Evolutionary conservation across 2,113 vertebrate species (phyloP).

Genomic region (Carettochelys insculpta): DNA sequence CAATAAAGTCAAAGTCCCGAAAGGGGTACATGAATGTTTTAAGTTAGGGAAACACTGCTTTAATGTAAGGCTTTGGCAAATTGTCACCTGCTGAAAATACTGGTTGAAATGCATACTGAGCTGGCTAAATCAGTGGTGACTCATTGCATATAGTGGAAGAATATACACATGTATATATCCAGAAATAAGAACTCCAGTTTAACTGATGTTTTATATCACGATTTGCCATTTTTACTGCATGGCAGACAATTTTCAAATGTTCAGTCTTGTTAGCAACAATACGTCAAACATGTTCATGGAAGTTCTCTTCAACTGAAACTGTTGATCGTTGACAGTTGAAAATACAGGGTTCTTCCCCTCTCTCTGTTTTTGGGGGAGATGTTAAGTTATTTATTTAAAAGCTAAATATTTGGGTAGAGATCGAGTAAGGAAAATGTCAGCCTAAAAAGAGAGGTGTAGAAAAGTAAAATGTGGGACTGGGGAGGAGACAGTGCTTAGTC

Average conservation of each 20-base stretch:
- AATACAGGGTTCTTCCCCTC: not conserved
- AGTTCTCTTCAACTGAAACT: constrained; percentile 17
- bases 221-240: constrained; percentile 15
- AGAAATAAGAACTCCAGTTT: not conserved
- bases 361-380: not conserved
- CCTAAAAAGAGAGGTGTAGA: not conserved
- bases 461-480: not conserved
- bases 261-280: constrained; percentile 7
- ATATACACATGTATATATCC: not conserved
- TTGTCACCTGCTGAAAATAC: not conserved
- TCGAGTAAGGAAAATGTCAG: not conserved
- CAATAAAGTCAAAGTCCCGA: too few relatives aligned
- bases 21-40: too few relatives aligned
- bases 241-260: constrained; percentile 26
- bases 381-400: not conserved
- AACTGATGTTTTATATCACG: constrained; percentile 1
- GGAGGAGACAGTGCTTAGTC: not conserved
- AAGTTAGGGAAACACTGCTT: too few relatives aligned
- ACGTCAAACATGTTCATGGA: not conserved
- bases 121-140: not conserved
- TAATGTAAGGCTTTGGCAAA: not conserved
- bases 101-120: not conserved
- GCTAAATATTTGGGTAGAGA: not conserved
- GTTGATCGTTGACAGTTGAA: constrained; percentile 14
- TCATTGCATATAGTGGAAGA: not conserved